Conservation (phyloP, 2,113 vertebrate genomes). For the Bucco capensis region DNA sequence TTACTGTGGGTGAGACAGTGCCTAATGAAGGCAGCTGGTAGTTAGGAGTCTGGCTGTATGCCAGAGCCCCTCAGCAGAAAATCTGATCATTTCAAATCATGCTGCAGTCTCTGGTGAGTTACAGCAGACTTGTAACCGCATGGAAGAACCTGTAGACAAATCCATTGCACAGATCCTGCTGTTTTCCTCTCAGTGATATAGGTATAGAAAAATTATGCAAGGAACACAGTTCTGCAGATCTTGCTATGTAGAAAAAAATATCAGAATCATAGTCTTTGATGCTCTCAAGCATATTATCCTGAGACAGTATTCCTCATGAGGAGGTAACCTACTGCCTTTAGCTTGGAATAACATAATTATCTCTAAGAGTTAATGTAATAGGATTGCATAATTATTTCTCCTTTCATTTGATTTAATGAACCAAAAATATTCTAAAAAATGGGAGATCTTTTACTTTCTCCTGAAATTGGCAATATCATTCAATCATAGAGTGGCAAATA, state of each 20-base stretch:
- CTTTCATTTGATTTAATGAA: not conserved
- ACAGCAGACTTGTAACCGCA: not conserved
- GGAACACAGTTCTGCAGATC: not conserved
- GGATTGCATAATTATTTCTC: not conserved
- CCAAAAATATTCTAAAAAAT: not conserved
- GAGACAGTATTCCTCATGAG: not conserved
- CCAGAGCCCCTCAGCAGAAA: not conserved
- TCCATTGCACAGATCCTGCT: not conserved
- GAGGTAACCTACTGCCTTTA: not conserved
- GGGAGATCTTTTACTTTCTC: not conserved
- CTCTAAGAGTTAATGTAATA: not conserved
- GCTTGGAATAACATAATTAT: not conserved
- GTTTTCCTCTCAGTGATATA: not conserved
- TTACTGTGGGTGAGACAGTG: not conserved
- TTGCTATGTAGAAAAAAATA: not conserved
- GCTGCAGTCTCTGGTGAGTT: not conserved
- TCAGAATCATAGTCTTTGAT: not conserved
- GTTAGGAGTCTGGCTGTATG: not conserved
- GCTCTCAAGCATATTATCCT: not conserved
- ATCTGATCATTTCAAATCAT: not conserved
- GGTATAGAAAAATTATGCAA: not conserved
- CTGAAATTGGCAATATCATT: not conserved
- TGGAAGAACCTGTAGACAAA: conserved; percentile 38
- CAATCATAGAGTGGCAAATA: not conserved
- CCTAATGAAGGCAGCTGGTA: conserved; percentile 3